Percentiles rank a stretch among this genome's conserved stretches.
Conservation (phyloP, 1,140 invertebrate genomes). For the Bombus confusus region DNA sequence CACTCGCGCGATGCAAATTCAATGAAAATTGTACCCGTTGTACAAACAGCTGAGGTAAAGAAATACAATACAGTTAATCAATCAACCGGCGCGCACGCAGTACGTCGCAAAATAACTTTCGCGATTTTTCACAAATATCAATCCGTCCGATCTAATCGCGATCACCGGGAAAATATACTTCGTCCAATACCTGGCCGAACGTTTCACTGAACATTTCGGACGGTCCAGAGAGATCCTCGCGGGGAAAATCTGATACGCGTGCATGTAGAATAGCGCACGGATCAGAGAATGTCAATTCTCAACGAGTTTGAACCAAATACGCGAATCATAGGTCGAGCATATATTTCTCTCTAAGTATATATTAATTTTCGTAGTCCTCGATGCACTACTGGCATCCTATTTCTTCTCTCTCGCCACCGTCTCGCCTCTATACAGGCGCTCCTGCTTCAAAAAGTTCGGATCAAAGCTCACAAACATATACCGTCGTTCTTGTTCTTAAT, state of each 20-base stretch:
- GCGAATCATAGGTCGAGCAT: slow-evolving; percentile 27
- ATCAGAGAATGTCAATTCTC: slow-evolving; percentile 32
- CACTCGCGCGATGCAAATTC: background rate
- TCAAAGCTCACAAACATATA: background rate
- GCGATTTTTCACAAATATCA: slow-evolving; percentile 12
- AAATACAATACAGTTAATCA: slow-evolving; percentile 7
- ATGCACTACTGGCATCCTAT: slow-evolving; percentile 47
- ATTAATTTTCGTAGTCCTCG: slow-evolving; percentile 53
- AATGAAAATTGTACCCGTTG: background rate
- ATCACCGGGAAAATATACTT: background rate
- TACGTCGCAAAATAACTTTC: background rate
- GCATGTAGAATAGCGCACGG: slow-evolving; percentile 9
- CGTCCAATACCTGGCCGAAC: background rate
- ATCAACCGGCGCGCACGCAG: background rate
- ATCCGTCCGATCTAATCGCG: slow-evolving; percentile 18
- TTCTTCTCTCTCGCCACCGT: slow-evolving; percentile 29
- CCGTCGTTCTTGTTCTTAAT: too few species aligned
- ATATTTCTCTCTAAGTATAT: slow-evolving; percentile 52
- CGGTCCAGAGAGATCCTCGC: background rate
- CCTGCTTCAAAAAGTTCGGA: background rate
- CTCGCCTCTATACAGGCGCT: background rate
- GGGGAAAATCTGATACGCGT: slow-evolving; percentile 53
- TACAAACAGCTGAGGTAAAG: background rate
- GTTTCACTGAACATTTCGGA: slow-evolving; percentile 17
- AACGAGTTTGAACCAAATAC: slow-evolving; percentile 60